Percentiles rank a stretch among this genome's conserved stretches.
phyloP scores from a whole-genome alignment of 2,888 invertebrate species.

The Apotomis capreana region DNA sequence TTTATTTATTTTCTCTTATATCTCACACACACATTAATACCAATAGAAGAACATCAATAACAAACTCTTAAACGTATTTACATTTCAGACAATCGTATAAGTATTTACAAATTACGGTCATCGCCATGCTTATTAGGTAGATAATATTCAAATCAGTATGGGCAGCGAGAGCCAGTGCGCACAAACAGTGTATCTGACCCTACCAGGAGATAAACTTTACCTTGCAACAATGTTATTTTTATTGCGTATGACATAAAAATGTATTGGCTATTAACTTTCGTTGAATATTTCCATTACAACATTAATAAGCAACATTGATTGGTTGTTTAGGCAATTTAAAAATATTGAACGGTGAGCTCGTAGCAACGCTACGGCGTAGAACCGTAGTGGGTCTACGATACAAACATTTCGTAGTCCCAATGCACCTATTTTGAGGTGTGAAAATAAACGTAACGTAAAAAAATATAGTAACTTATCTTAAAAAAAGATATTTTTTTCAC shows the following conservation, averaged over 20 bases:
- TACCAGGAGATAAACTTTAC: neutral
- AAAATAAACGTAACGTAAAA: too few relatives aligned
- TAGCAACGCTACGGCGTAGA: slow-evolving; percentile 29
- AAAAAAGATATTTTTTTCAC: too few relatives aligned
- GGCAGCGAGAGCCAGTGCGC: neutral
- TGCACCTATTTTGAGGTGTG: too few relatives aligned
- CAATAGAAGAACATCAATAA: neutral
- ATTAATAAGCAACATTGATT: too few relatives aligned
- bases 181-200: neutral
- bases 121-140: slow-evolving; percentile 4
- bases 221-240: neutral
- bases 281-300: too few relatives aligned
- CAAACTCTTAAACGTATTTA: slow-evolving; percentile 16
- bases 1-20: slow-evolving; percentile 15
- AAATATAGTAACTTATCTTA: too few relatives aligned
- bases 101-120: slow-evolving; percentile 23
- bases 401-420: neutral
- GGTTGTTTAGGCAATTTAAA: neutral
- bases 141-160: neutral
- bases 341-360: neutral
- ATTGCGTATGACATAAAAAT: neutral
- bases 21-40: neutral
- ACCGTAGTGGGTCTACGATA: slow-evolving; percentile 11
- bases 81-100: slow-evolving; percentile 6
- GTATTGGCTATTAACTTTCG: too few relatives aligned